Evolutionary conservation across 2,113 vertebrate genomes (phyloP).

Genomic region (Morone saxatilis): DNA sequence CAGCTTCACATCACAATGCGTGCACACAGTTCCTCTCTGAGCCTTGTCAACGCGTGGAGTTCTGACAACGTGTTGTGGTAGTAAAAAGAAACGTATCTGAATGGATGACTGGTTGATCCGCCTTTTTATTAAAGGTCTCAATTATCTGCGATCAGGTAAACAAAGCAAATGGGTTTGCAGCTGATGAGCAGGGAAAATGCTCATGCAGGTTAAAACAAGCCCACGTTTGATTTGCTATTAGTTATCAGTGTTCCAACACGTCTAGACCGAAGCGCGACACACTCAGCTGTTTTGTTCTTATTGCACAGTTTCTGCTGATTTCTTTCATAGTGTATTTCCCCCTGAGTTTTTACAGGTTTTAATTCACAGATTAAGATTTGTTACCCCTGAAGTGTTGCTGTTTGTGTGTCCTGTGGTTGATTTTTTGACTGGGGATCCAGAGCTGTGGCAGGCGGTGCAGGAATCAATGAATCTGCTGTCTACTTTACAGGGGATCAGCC

Average conservation of each 20-base stretch:
- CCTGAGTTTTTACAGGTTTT: not conserved
- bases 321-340: not conserved
- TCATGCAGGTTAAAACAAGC: conserved; percentile 47
- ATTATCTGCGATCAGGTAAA: not conserved
- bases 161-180: not conserved
- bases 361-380: not conserved
- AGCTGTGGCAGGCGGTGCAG: conserved; percentile 39
- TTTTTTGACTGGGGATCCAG: conserved; percentile 42
- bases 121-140: not conserved
- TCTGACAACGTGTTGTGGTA: not conserved
- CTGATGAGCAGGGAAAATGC: conserved; percentile 30
- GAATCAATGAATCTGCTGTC: conserved; percentile 74
- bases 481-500: conserved; percentile 74
- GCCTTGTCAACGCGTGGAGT: not conserved
- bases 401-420: conserved; percentile 12
- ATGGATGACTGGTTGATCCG: not conserved
- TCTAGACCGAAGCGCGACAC: not conserved
- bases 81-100: no score
- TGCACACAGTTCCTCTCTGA: not conserved
- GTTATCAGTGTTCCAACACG: not conserved
- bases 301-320: not conserved
- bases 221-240: conserved; percentile 14
- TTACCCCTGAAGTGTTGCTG: not conserved
- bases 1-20: not conserved
- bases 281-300: not conserved